phyloP scores from a whole-genome alignment of 2,113 vertebrate genomes.

The Notarius quadriscutis region DNA sequence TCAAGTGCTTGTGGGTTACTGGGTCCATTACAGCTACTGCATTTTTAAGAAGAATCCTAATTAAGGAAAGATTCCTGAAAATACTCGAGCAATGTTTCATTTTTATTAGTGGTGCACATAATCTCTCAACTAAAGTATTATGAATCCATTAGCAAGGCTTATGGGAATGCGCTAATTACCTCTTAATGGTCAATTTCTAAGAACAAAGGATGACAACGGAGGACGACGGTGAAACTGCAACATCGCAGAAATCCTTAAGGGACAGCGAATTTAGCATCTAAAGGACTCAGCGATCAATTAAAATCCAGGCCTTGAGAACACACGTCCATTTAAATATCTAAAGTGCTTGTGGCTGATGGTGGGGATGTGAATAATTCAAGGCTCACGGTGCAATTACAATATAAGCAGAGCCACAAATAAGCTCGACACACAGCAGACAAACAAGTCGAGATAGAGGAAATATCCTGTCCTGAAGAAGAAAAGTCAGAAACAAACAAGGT shows the following conservation, averaged over 20 bases:
- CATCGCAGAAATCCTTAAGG: not conserved
- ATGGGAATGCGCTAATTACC: conserved; percentile 42
- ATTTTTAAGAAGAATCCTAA: not conserved
- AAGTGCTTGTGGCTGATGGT: conserved; percentile 20
- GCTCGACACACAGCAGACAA: not conserved
- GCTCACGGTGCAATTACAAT: conserved; percentile 30
- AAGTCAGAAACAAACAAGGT: too few species aligned
- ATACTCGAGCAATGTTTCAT: not conserved
- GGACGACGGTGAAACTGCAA: conserved; percentile 11
- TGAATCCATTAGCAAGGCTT: conserved; percentile 45
- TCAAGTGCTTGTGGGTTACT: not conserved
- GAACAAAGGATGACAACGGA: conserved; percentile 30
- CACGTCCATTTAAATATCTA: conserved; percentile 33
- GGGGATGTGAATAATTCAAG: conserved; percentile 47
- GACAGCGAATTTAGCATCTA: conserved; percentile 33
- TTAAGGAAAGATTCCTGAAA: conserved; percentile 7
- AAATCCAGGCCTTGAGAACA: conserved; percentile 7
- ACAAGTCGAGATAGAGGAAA: not conserved
- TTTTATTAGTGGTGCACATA: conserved; percentile 20
- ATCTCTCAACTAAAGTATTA: not conserved
- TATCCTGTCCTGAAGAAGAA: not conserved
- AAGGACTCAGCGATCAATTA: conserved; percentile 43
- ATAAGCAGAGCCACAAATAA: conserved; percentile 11
- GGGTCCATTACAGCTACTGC: not conserved
- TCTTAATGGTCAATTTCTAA: conserved; percentile 40